Evolutionary conservation across 2,113 vertebrate genomes (phyloP).

Genomic region (Charadrius vociferus): DNA sequence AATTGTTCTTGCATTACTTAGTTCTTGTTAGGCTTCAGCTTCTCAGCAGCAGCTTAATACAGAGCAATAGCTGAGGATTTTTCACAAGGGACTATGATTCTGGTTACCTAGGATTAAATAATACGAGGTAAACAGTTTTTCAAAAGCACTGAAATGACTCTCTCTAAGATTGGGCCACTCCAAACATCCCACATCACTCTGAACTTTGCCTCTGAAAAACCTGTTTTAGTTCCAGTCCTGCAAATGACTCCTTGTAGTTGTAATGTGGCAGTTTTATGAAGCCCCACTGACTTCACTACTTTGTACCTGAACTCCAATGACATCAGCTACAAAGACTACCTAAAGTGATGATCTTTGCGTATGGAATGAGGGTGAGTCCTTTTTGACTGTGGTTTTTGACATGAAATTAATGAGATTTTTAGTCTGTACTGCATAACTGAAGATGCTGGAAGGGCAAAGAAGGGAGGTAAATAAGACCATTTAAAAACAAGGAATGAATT

Average conservation of each 20-base stretch:
- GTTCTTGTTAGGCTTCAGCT: background rate
- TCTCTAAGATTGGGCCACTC: background rate
- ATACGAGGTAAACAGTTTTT: background rate
- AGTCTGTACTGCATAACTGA: background rate
- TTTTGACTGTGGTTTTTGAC: background rate
- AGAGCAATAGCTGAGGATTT: background rate
- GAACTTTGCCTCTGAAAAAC: background rate
- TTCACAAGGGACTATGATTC: background rate
- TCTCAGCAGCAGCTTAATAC: background rate
- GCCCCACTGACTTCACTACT: background rate
- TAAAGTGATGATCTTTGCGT: background rate
- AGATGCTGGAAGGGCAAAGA: background rate
- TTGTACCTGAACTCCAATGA: background rate
- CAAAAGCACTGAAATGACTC: background rate
- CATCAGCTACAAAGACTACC: background rate
- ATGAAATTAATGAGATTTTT: background rate
- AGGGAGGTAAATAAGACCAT: background rate
- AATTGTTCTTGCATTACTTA: background rate
- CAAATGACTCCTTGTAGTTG: background rate
- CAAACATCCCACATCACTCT: background rate
- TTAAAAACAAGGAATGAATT: slow-evolving; percentile 39
- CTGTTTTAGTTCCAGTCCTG: background rate
- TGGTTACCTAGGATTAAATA: background rate
- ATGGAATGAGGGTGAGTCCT: background rate
- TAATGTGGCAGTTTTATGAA: background rate